Conservation (phyloP, 37 sponge, comb jelly and placozoan genomes). For the Mnemiopsis leidyi region DNA sequence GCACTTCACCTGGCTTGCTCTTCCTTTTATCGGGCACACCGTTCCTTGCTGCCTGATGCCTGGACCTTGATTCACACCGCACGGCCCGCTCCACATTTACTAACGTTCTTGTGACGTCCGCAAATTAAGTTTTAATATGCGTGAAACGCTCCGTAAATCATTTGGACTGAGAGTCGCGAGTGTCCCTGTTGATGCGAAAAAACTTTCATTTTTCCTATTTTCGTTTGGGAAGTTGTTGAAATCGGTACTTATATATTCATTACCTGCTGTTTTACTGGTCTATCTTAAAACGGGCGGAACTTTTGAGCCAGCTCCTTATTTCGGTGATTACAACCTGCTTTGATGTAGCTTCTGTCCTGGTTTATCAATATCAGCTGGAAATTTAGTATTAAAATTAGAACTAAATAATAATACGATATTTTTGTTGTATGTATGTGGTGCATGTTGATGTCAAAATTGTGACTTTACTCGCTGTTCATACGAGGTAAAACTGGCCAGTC, state of each 20-base stretch:
- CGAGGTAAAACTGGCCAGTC: background rate
- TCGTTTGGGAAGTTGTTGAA: too few relatives aligned
- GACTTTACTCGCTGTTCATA: background rate
- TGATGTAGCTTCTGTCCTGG: background rate
- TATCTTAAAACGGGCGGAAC: background rate
- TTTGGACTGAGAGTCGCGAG: background rate
- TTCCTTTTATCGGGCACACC: too few relatives aligned
- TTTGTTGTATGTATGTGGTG: background rate
- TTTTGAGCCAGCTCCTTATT: background rate
- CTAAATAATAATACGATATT: background rate
- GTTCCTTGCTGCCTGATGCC: background rate
- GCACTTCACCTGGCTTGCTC: background rate
- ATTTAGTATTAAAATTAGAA: background rate
- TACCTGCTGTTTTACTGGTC: too few relatives aligned
- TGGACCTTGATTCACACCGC: too few relatives aligned
- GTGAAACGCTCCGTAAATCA: background rate
- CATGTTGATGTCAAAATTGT: background rate
- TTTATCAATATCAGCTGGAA: background rate
- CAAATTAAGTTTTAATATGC: background rate
- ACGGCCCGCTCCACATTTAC: background rate
- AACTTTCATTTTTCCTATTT: too few relatives aligned
- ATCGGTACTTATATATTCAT: too few relatives aligned
- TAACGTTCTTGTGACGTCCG: background rate
- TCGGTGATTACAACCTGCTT: background rate
- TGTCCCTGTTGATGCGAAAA: background rate